Base-by-base conservation (phyloP, 2,888 invertebrate genomes). In the Lathronympha strigana region DNA sequence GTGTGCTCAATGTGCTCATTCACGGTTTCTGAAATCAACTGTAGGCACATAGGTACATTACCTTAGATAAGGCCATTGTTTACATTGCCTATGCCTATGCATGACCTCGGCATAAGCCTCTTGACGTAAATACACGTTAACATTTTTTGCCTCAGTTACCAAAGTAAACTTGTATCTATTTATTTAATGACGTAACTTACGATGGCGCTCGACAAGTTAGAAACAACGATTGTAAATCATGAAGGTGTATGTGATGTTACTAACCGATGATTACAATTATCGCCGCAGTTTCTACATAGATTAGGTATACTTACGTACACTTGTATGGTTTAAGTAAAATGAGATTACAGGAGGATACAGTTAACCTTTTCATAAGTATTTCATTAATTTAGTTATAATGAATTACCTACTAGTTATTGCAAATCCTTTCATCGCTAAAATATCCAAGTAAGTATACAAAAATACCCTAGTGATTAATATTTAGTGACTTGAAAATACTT, bases 101-200 rank as follows among this genome's bases (percentile, higher is more conserved):
- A 11, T 50, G 28, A 21, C 38, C 63, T 57, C 19, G 55, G 8
- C 23, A 13, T 61, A 49, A 55, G 49, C 47, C 63, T 49, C 40
- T 63, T 55, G 49, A 49, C 55, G 38, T 47, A 55, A 63, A 38
- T 49, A 47, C 51, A 54, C 25, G 25, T 49, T 19, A 28, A 19
- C 17, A 47, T 45, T 63, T 54, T 43, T 38, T 63, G 49, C 25
- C 47, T 25, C 25, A 19, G 19, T 15, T 28, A 47, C 17, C 19
- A 25, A 36, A 15, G 3, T 25, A 62, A 31, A 28, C 31, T 51
- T 31, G 51, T 21, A 38, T 21, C 33, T 33, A 36, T 33, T 33
- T 36, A 23, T 36, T 25, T 38, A 28, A 49, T 63, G 63, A 63
- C 55, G 63, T 49, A 63, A 63, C 21, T 33, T 43, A 15, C 40